Conservation (phyloP, 2,888 invertebrate genomes). For the Liodrosophila aerea region DNA sequence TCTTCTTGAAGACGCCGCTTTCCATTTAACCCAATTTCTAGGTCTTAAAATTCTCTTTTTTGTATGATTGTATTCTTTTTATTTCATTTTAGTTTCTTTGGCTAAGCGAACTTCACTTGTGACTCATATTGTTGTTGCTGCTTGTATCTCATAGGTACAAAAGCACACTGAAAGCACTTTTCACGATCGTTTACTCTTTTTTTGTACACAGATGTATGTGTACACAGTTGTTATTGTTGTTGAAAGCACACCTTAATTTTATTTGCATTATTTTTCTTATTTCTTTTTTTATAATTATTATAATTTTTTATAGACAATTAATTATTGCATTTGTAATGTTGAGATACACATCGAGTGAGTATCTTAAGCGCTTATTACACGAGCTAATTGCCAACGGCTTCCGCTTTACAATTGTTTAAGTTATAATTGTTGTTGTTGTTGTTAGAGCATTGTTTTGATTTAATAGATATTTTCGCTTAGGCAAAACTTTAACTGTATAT, state of each 20-base stretch:
- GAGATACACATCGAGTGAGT: conserved; percentile 43
- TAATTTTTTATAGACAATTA: conserved; percentile 54
- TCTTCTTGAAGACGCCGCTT: conserved; percentile 34
- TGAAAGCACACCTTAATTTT: conserved; percentile 54
- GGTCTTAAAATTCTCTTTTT: conserved; percentile 19
- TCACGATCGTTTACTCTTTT: conserved; percentile 10
- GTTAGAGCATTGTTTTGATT: conserved; percentile 31
- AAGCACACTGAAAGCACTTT: conserved; percentile 33
- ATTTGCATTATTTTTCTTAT: conserved; percentile 5
- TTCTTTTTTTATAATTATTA: conserved; percentile 9
- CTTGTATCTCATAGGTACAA: conserved; percentile 45
- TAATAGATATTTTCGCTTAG: conserved; percentile 36
- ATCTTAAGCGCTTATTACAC: conserved; percentile 49
- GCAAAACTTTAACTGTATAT: conserved; percentile 14
- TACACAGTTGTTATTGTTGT: conserved; percentile 15
- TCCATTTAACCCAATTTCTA: conserved; percentile 59
- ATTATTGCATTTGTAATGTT: conserved; percentile 55
- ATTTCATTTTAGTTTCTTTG: conserved; percentile 14
- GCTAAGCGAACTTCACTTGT: conserved; percentile 28
- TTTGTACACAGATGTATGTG: conserved; percentile 1
- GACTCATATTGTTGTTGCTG: conserved; percentile 28
- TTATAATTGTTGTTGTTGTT: conserved; percentile 23
- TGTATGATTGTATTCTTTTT: conserved; percentile 9
- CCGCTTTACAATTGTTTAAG: conserved; percentile 37
- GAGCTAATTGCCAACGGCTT: conserved; percentile 50